Base-by-base conservation (phyloP, 30 jellyfish, hydroid and myxozoan species). In the Hydractinia echinata region DNA sequence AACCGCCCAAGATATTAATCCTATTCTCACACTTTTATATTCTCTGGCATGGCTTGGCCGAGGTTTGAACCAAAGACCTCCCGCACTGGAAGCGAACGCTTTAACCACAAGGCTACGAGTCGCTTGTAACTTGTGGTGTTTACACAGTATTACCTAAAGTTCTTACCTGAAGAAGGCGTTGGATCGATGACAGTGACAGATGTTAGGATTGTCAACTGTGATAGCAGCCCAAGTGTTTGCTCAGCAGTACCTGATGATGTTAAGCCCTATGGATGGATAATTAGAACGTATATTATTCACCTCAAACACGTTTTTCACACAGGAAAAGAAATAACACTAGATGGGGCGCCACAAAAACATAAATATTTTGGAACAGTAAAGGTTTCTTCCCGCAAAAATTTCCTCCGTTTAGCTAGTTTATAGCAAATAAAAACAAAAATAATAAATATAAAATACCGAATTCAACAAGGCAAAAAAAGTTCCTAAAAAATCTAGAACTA, bases 211-310 rank as follows among this genome's bases (percentile, higher is more conserved):
- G 97, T 94, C 55, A 94, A 79, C 77, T 85, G 82, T 5, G 99
- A 94, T 55, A 94, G 91, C 67, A 94, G 82, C 53, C 69, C 86
- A 55, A 87, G 87, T 4, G 99, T 88, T n/a, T 90, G 84, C 16
- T 94, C 97, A 7, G 99, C 94, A 4, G 99, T 94, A 3, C 88
- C 95, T 4, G 96, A 66, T 1, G 97, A 94, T 14, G 99, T 94
- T 52, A 94, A 87, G 13, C 99, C 99, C 99, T 94, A 67, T 10
- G 70, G 39, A 56, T 60, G 55, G 68, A 8, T n/a, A 64, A 6
- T n/a, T 30, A 30, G 44, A 30, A 30, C 1, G 44, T 30, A 30
- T 30, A 30, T 30, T 30, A 30, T 30, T 30, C 44, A 0, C 44
- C 44, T 2, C n/a, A n/a, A n/a, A n/a, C n/a, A n/a, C n/a, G n/a